Percentiles rank a stretch among this genome's conserved stretches.
phyloP scores from a whole-genome alignment of 1,140 invertebrate genomes.

The Anagrus nilaparvatae region DNA sequence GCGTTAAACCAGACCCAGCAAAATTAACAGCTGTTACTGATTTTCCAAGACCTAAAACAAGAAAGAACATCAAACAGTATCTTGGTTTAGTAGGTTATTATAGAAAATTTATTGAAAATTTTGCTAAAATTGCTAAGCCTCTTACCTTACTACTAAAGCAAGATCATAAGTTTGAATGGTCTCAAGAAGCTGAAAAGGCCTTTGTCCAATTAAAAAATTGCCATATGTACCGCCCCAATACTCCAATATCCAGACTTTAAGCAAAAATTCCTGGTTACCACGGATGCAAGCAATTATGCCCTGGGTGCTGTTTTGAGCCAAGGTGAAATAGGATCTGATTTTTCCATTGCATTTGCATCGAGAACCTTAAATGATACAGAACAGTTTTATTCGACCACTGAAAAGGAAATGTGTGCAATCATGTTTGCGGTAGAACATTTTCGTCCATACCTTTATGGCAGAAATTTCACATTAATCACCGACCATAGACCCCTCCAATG shows the following conservation, averaged over 20 bases:
- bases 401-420: constrained; percentile 33
- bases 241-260: constrained; percentile 13
- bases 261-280: constrained; percentile 22
- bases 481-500: constrained; percentile 43
- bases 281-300: constrained; percentile 18
- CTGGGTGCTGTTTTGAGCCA: constrained; percentile 19
- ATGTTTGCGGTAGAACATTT: constrained; percentile 40
- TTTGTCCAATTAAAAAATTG: neutral
- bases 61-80: neutral
- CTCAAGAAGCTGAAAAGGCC: neutral
- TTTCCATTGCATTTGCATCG: constrained; percentile 33
- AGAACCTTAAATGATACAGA: constrained; percentile 34
- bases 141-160: neutral
- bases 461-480: constrained; percentile 41
- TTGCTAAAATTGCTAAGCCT: neutral
- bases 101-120: neutral
- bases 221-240: neutral
- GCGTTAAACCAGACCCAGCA: neutral
- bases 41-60: neutral
- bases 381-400: constrained; percentile 35
- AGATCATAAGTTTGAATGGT: neutral
- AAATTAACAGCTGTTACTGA: neutral
- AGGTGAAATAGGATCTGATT: constrained; percentile 12
- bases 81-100: too few species aligned
- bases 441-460: constrained; percentile 39